A percentile compares a stretch with the other conserved stretches of the same genome.
Evolutionary conservation across 2,797 vertebrate species (phyloP).

Genomic region (Poeciliopsis presidionis): DNA sequence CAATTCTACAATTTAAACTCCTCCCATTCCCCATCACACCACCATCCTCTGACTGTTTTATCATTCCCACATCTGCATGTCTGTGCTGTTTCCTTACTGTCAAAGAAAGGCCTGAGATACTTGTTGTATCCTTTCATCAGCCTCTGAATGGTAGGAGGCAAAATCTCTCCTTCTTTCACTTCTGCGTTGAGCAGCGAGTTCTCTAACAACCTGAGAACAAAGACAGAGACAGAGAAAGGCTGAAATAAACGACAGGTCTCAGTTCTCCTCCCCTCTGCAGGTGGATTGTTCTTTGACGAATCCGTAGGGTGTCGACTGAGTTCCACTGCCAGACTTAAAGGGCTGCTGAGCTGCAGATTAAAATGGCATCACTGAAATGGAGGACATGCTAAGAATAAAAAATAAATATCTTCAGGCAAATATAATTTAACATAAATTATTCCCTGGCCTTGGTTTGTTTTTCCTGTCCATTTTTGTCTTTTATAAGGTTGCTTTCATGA

Average conservation of each 20-base stretch:
- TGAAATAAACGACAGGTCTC: constrained; percentile 12
- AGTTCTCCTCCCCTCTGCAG: constrained; percentile 20
- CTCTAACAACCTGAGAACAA: constrained; percentile 80
- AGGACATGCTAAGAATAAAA: constrained; percentile 6
- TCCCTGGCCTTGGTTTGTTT: constrained; percentile 1
- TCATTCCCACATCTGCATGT: constrained; percentile 47
- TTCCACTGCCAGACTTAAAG: constrained; percentile 15
- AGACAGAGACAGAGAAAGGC: constrained; percentile 18
- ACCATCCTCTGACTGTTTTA: constrained; percentile 39
- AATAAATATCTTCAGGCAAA: constrained; percentile 31
- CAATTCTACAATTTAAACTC: constrained; percentile 31
- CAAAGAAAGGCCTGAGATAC: constrained; percentile 93
- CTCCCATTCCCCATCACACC: constrained; percentile 29
- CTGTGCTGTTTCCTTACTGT: constrained; percentile 82
- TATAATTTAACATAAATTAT: constrained; percentile 29
- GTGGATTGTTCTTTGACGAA: constrained; percentile 30
- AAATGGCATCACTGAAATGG: constrained; percentile 34
- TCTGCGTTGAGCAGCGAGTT: constrained; percentile 77
- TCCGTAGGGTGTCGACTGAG: constrained; percentile 21
- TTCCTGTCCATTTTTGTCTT: constrained; percentile 6
- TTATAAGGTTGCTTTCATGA: constrained; percentile 12
- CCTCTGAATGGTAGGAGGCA: constrained; percentile 91
- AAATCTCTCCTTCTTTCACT: constrained; percentile 85
- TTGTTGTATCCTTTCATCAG: constrained; percentile 96
- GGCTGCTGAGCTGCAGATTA: constrained; percentile 33